Evolutionary conservation across 2,113 vertebrate genomes (phyloP).

Genomic region (Toxotes jaculatrix): DNA sequence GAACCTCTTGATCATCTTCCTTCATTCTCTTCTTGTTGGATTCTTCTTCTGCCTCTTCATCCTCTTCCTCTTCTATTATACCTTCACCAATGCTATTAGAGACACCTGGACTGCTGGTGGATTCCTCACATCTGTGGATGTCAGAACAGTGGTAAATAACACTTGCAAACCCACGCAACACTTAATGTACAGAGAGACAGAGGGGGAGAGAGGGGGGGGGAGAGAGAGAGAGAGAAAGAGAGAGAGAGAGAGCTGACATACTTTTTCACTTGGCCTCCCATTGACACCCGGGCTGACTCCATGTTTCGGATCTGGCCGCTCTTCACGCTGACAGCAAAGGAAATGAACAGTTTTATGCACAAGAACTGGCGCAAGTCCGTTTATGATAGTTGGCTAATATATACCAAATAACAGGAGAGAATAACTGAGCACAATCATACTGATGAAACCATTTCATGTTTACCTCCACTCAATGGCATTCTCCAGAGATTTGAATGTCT

Average conservation of each 20-base stretch:
- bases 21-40: conserved; percentile 95
- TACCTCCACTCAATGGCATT: conserved; percentile 99
- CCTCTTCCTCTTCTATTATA: conserved; percentile 96
- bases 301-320: conserved; percentile 97
- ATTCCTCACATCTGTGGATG: conserved; percentile 89
- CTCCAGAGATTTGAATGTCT: conserved; percentile 97
- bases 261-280: conserved; percentile 98
- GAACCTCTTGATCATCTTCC: conserved; percentile 94
- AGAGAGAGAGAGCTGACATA: conserved; percentile 78
- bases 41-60: conserved; percentile 88
- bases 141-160: neutral
- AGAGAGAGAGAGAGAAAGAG: too few species aligned
- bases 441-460: neutral
- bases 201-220: too few species aligned
- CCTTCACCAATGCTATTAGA: conserved; percentile 92
- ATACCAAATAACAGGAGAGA: neutral
- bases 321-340: conserved; percentile 88
- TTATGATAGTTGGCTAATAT: neutral
- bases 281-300: conserved; percentile 96
- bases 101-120: conserved; percentile 86
- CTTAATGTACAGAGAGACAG: neutral
- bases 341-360: neutral
- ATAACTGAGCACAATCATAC: neutral
- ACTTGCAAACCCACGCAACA: neutral
- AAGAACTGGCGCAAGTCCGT: neutral